A percentile compares a stretch with the other conserved stretches of the same genome.
Evolutionary conservation across 1,140 invertebrate genomes (phyloP).

Genomic region (Capitella teleta): DNA sequence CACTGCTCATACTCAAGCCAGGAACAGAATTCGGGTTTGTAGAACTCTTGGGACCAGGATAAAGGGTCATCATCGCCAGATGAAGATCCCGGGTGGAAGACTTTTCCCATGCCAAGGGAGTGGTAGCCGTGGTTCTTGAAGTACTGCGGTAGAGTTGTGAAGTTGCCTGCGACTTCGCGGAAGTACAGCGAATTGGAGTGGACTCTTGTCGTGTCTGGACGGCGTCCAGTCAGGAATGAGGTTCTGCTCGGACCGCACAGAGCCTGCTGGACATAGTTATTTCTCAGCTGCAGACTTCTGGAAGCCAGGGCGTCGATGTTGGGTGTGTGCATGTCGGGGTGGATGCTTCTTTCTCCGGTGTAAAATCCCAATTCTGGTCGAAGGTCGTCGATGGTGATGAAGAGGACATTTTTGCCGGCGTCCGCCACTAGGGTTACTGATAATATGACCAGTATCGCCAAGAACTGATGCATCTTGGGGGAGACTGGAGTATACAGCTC

Average conservation of each 20-base stretch:
- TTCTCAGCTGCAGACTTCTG: slow-evolving; percentile 14
- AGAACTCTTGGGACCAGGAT: slow-evolving; percentile 14
- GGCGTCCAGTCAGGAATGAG: slow-evolving; percentile 13
- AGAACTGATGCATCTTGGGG: no score
- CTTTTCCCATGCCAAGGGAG: slow-evolving; percentile 12
- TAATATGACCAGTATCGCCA: no score
- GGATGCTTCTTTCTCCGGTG: slow-evolving; percentile 6
- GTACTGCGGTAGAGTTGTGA: slow-evolving; percentile 13
- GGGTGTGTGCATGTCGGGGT: slow-evolving; percentile 15
- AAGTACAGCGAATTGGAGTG: slow-evolving; percentile 11
- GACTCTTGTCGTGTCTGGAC: slow-evolving; percentile 13
- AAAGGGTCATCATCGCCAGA: slow-evolving; percentile 12
- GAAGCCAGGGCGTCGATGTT: slow-evolving; percentile 13
- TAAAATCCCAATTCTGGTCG: slow-evolving; percentile 14
- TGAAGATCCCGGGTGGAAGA: slow-evolving; percentile 11
- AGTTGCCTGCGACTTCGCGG: slow-evolving; percentile 12
- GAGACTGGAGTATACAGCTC: no score
- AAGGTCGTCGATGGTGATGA: slow-evolving; percentile 16
- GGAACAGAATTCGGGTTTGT: neutral
- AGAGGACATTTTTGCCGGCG: slow-evolving; percentile 12
- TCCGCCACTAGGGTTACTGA: no score
- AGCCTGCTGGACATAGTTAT: slow-evolving; percentile 14
- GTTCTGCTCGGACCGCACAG: slow-evolving; percentile 29
- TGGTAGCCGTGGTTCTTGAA: slow-evolving; percentile 14
- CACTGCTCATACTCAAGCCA: slow-evolving; percentile 1